Base-by-base conservation (phyloP, 2,888 invertebrate species). In the Heteropelma amictum region DNA sequence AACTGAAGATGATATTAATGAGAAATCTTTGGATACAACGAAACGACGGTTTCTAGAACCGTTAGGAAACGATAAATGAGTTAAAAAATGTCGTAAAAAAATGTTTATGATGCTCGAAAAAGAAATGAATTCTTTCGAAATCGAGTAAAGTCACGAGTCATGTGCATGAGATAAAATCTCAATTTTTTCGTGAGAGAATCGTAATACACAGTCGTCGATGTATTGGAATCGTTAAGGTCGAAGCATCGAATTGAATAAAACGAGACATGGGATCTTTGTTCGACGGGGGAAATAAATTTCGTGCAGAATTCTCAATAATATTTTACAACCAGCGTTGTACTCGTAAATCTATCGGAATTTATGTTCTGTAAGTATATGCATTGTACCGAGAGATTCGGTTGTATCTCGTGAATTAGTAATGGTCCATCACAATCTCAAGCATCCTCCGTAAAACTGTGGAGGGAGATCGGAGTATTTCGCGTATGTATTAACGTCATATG, bases 341-440 rank as follows among this genome's bases (percentile, higher is more conserved):
- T 5, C 45, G 45, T 65, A 65, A 65, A 65, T 65, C 65, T 54
- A 47, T 26, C 17, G 47, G n/a, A 35, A 67, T 67, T 47, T 67
- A 38, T 67, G 56, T 19, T 28, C 17, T 10, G 5, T 21, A 28
- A 40, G 14, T 26, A 51, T 33, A 17, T 17, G 6, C n/a, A 33
- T 14, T 33, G 38, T 4, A 5, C 17, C 17, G 6, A 23, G 17
- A 19, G 4, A 26, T 35, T 17, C 38, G 47, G 26, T 28, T 47
- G 14, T 47, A 35, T 21, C 23, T 60, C 49, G 28, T 1, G 10
- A 14, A 58, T 58, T 38, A 38, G 21, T 58, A 58, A 68, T 51
- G 58, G 30, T 49, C 40, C 58, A 58, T 68, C 58, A 68, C 58
- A 68, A 51, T 49, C 49, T 68, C 47, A 35, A 35, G 40, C 51